Evolutionary conservation across 1,140 invertebrate species (phyloP).

Genomic region (Euschistus heros): DNA sequence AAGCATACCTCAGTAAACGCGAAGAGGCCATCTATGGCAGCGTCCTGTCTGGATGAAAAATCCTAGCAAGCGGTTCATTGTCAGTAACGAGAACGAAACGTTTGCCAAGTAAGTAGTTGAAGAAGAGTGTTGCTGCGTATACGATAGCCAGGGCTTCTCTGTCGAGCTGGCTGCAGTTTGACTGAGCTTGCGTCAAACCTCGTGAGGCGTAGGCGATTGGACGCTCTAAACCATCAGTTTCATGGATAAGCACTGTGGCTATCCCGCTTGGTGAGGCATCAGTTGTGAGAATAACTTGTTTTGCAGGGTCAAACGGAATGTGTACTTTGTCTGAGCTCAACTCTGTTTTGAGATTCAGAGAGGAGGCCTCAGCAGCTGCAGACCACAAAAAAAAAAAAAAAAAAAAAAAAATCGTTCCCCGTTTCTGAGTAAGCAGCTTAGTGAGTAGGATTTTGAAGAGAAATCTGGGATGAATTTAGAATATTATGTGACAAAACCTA

Average conservation of each 20-base stretch:
- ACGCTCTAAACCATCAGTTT: constrained; percentile 33
- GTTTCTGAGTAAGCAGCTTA: no score
- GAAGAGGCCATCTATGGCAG: neutral
- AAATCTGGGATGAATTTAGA: no score
- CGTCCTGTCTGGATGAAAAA: constrained; percentile 11
- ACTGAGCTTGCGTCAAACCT: constrained; percentile 35
- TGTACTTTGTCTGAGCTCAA: constrained; percentile 26
- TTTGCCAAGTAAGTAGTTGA: constrained; percentile 35
- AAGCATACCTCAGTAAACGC: no score
- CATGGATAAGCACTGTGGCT: constrained; percentile 38
- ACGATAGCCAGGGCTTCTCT: constrained; percentile 39
- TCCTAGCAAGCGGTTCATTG: neutral
- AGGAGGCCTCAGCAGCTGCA: constrained; percentile 32
- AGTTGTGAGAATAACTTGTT: constrained; percentile 35
- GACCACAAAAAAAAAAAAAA: no score
- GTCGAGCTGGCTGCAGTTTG: constrained; percentile 37
- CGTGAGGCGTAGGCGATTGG: constrained; percentile 38
- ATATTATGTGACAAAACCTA: neutral
- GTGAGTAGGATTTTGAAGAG: neutral
- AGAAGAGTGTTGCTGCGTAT: constrained; percentile 35
- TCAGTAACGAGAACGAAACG: constrained; percentile 34
- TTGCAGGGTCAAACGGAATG: constrained; percentile 35
- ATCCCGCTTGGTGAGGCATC: no score
- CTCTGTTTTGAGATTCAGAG: constrained; percentile 35
- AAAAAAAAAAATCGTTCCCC: constrained; percentile 25